phyloP scores from a whole-genome alignment of 2,113 vertebrate species.

The Lagopus muta region DNA sequence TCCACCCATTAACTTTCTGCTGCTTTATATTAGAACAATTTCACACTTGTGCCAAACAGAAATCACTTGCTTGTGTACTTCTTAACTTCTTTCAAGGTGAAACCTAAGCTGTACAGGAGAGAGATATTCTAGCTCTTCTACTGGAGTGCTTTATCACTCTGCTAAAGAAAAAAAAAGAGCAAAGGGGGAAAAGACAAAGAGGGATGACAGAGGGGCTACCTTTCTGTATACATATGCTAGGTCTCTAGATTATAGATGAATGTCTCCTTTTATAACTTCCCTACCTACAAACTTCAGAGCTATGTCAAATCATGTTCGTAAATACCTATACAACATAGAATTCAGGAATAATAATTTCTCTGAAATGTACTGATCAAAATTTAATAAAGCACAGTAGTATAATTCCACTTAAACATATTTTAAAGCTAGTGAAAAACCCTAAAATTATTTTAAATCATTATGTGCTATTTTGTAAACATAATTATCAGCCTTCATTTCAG shows the following conservation, averaged over 20 bases:
- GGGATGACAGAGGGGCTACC: not conserved
- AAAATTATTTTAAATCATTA: not conserved
- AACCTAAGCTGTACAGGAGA: not conserved
- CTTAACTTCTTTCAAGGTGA: not conserved
- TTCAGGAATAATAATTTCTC: not conserved
- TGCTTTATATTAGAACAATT: not conserved
- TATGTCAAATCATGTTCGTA: not conserved
- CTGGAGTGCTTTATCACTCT: not conserved
- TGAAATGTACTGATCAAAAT: not conserved
- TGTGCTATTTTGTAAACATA: not conserved
- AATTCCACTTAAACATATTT: not conserved
- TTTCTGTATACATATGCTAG: not conserved
- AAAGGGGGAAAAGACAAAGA: not conserved
- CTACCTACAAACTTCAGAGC: not conserved
- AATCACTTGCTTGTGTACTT: not conserved
- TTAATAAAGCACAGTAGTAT: not conserved
- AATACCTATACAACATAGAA: not conserved
- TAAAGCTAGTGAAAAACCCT: not conserved
- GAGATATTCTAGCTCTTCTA: fast-evolving
- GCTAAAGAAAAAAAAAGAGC: not conserved
- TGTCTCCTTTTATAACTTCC: not conserved
- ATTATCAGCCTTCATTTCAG: not conserved
- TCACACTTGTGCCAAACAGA: not conserved
- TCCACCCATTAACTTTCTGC: not conserved
- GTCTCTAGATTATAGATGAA: not conserved